Evolutionary conservation across 2,888 invertebrate genomes (phyloP), one percentile per base, ranked within the genome.

Genomic region (Caenorhabditis uteleia): DNA sequence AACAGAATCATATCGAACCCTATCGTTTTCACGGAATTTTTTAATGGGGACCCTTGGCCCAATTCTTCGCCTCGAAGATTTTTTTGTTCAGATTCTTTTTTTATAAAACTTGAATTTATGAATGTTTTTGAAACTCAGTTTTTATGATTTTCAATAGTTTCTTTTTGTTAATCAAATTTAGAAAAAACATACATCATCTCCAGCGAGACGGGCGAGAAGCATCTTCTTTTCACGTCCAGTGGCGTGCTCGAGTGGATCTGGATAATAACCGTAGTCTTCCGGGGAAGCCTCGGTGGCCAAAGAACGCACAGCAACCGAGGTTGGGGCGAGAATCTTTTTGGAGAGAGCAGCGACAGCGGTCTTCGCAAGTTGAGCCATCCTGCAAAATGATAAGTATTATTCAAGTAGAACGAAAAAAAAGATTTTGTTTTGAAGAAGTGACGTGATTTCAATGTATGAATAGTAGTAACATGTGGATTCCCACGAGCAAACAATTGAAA

Each of bases 221-320:
- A 95, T 93, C 82, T 90, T 90, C 85, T 92, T 91, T 84, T 95
- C 94, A 73, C 92, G 84, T 47, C 95, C 95, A 27, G 94, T 94
- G 23, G 94, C 91, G 84, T 93, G 92, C 82, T 95, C 95, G 81
- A 94, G 73, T 26, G 92, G 91, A 83, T 94, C 92, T 44, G 91
- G 89, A 55, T 80, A 78, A 70, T 71, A 73, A 53, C 82, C 81
- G 67, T 82, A 82, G 61, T 82, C 81, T 64, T 82, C 79, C 51
- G 81, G 82, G 16, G 74, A 78, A 27, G 80, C 82, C 53, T 81
- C 79, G 20, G 78, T 69, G 47, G 80, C 80, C 65, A 72, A 65
- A 7, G 68, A 59, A 39, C 79, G 76, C 38, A 50, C 54, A 31
- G 62, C 58, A 18, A 60, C 56, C 16, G 64, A 48, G 25, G 49